phyloP scores from a whole-genome alignment of 2,888 invertebrate genomes.

The Volucella inanis region DNA sequence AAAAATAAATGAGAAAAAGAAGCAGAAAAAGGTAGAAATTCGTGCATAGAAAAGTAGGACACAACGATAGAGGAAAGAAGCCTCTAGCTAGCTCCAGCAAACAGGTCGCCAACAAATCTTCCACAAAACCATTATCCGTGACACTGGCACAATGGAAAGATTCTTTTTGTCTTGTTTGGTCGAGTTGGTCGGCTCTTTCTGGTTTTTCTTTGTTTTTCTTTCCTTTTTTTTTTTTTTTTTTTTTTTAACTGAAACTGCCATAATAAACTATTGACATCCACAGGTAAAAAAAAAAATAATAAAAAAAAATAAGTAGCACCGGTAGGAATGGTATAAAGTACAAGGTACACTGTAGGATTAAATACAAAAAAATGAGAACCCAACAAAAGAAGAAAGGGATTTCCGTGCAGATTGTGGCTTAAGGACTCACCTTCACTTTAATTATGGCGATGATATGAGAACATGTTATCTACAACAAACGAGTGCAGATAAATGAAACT shows the following conservation, averaged over 20 bases:
- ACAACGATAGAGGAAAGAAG: background rate
- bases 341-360: too few species aligned
- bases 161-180: constrained; percentile 11
- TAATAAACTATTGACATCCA: constrained; percentile 64
- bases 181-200: constrained; percentile 25
- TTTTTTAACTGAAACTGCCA: constrained; percentile 30
- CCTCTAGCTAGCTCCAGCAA: constrained; percentile 23
- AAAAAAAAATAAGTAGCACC: constrained; percentile 6
- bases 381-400: constrained; percentile 14
- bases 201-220: too few species aligned
- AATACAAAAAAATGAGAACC: constrained; percentile 1
- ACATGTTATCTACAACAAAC: background rate
- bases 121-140: constrained; percentile 38
- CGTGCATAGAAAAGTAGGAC: constrained; percentile 6
- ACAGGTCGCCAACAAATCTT: constrained; percentile 67
- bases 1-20: constrained; percentile 26
- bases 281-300: constrained; percentile 5
- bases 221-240: too few species aligned
- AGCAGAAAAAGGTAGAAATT: background rate
- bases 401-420: constrained; percentile 66
- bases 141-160: constrained; percentile 14
- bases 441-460: constrained; percentile 48
- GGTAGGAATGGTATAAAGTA: background rate
- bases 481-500: constrained; percentile 30
- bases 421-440: constrained; percentile 73